These are phyloP conservation scores for Harpalus rubripes DNA, from an alignment of 2,888 invertebrate species.

Conservation along the genomic window DNA sequence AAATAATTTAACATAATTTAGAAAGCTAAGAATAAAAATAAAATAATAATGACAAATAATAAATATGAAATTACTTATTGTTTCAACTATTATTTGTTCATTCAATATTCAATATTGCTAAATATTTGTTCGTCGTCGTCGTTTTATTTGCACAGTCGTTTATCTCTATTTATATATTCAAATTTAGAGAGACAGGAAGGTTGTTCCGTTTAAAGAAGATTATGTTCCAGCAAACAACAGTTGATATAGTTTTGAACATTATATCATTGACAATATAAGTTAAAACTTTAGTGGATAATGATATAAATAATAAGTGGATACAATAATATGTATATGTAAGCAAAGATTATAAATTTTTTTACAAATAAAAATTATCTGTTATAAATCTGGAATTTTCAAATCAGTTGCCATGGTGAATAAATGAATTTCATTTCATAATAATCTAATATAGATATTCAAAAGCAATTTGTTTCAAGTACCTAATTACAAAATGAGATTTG, in stretches of 20 bases:
- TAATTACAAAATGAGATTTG: not conserved
- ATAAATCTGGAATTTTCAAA: not conserved
- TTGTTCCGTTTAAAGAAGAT: slow-evolving; percentile 39
- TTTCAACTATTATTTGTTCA: not conserved
- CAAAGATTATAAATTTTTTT: too few relatives aligned
- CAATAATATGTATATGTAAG: too few relatives aligned
- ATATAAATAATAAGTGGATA: too few relatives aligned
- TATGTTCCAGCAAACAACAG: not conserved
- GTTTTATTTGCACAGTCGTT: slow-evolving; percentile 1
- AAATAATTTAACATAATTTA: not conserved
- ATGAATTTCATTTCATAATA: not conserved
- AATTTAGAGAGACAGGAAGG: slow-evolving; percentile 52
- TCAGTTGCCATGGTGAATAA: not conserved
- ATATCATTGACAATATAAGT: too few relatives aligned
- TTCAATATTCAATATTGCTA: not conserved
- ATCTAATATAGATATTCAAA: slow-evolving; percentile 12
- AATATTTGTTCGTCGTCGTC: slow-evolving; percentile 1
- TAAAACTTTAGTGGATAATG: too few relatives aligned
- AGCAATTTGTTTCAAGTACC: not conserved
- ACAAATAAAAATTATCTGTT: too few relatives aligned
- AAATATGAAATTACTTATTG: too few relatives aligned
- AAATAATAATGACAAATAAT: not conserved
- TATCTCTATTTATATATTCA: slow-evolving; percentile 15
- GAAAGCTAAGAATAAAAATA: not conserved
- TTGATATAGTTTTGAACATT: not conserved